Base-by-base conservation (phyloP, 1,140 invertebrate species). In the Hyposmocoma kahamanoa region DNA sequence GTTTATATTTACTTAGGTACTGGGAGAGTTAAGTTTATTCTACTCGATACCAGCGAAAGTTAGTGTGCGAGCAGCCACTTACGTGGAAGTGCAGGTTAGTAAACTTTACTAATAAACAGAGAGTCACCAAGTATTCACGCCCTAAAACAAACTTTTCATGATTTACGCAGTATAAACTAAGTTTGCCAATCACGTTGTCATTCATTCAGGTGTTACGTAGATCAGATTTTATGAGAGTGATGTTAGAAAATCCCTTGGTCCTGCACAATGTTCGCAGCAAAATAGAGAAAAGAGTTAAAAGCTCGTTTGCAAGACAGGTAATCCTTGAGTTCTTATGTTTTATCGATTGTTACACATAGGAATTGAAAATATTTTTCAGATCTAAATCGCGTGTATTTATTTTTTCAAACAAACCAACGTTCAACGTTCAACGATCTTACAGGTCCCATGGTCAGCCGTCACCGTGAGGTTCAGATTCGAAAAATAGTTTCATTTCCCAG, bases 1-100 rank as follows among this genome's bases (percentile, higher is more conserved):
- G n/a, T n/a, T n/a, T n/a, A n/a, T n/a, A n/a, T n/a, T n/a, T n/a
- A n/a, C 68, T 10, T 48, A 84, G 81, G 73, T 84, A 26, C 50
- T 87, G 11, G 84, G 83, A 1, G 84, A 86, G 61, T 57, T 79
- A 39, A 76, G 73, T 51, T 56, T 87, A 48, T 83, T 87, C 46
- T 79, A 82, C 48, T 81, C 75, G 15, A 75, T 87, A 39, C 82
- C 84, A 21, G 63, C 79, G 20, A 87, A 84, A 59, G 81, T 84
- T 34, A 84, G 76, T 3, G 75, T 85, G 3, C 80, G 76, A 63
- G 79, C 81, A 11, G 81, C 82, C 17, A 82, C 75, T 32, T 85
- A 84, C 43, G 74, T 79, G 3, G 82, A 85, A 61, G 39, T 85
- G 6, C 82, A 86, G 71, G 84, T 76, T 52, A 50, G 54, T 52